Evolutionary conservation across 2,888 invertebrate species (phyloP), one percentile per base, ranked within the genome.

Genomic region (Corbicula japonica): DNA sequence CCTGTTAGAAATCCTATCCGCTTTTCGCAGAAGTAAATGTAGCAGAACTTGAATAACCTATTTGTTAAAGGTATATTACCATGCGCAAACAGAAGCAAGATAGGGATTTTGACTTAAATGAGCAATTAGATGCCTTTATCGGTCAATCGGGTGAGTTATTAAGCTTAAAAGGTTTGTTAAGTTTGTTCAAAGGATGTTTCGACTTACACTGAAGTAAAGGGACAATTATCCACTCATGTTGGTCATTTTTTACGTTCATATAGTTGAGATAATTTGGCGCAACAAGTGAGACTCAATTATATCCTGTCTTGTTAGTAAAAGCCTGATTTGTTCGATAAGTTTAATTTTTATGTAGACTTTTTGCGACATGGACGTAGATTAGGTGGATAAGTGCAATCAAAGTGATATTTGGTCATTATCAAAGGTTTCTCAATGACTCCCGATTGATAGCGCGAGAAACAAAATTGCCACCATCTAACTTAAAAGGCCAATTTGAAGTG

Each of bases 1-100:
- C 60, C n/a, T 50, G 70, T 70, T 60, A 70, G 70, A 50, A 60
- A 70, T 48, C 56, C 35, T 56, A 56, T 56, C 56, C 6, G 41
- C 23, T 21, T 12, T 26, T 58, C 35, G 58, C 21, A 35, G 35
- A 58, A 21, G 23, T 58, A 58, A 58, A 58, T 58, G 58, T 58
- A n/a, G 58, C 58, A 58, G 58, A 58, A 58, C 32, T n/a, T n/a
- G n/a, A n/a, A n/a, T n/a, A n/a, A n/a, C n/a, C n/a, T n/a, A n/a
- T n/a, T n/a, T n/a, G n/a, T n/a, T n/a, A n/a, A n/a, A n/a, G n/a
- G n/a, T n/a, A n/a, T n/a, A n/a, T n/a, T n/a, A n/a, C n/a, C n/a
- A n/a, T n/a, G n/a, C n/a, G n/a, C n/a, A n/a, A n/a, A n/a, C n/a
- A n/a, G n/a, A n/a, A n/a, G n/a, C n/a, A n/a, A n/a, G n/a, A n/a